Evolutionary conservation across 2,797 vertebrate genomes (phyloP).

Genomic region (Chaetophractus vellerosus): DNA sequence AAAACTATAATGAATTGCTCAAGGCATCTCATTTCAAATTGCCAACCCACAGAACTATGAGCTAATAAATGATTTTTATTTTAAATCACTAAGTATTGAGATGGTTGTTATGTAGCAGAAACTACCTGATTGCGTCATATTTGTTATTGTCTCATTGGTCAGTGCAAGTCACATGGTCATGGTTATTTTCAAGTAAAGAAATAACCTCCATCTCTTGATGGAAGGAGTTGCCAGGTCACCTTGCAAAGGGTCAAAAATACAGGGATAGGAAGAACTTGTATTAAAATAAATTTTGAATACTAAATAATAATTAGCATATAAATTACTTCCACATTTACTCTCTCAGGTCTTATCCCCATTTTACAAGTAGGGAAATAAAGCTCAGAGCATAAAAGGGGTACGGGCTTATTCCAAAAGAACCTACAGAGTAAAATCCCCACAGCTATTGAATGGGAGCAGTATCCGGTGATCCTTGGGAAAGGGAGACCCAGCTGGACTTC

Average conservation of each 20-base stretch:
- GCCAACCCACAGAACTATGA: background rate
- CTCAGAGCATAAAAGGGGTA: background rate
- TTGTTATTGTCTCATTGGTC: background rate
- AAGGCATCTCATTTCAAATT: background rate
- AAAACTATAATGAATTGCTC: background rate
- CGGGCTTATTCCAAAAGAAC: background rate
- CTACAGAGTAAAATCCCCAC: background rate
- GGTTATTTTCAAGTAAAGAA: background rate
- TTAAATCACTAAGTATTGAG: background rate
- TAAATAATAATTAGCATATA: background rate
- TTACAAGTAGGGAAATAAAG: background rate
- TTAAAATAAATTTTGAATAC: constrained; percentile 20
- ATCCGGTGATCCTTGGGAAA: background rate
- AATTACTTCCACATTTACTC: background rate
- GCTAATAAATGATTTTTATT: background rate
- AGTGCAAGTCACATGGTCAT: background rate
- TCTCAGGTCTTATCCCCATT: background rate
- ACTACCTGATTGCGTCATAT: background rate
- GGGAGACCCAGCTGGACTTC: constrained; percentile 53
- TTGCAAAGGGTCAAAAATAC: background rate
- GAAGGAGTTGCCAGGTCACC: background rate
- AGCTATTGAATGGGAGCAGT: background rate
- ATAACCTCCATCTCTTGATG: background rate
- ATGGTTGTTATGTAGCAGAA: background rate
- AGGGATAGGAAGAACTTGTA: background rate